A percentile compares a stretch with the other conserved stretches of the same genome.
These are phyloP conservation scores for Melieria omissa DNA, from an alignment of 2,888 invertebrate species.

Conservation along the genomic window DNA sequence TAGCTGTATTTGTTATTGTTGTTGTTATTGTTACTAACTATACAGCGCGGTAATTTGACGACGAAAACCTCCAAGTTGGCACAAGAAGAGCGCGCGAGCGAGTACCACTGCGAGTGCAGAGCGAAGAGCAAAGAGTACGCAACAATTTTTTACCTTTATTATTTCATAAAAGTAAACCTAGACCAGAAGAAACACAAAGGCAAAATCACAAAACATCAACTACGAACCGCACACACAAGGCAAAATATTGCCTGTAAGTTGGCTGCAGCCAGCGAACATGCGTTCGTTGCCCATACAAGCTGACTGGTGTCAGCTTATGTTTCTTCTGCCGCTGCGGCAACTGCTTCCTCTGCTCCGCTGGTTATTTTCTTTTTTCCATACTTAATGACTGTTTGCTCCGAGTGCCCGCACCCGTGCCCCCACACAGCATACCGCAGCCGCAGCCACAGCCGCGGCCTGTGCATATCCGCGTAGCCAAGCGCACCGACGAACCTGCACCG, in stretches of 20 bases:
- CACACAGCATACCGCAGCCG: not conserved
- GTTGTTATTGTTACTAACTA: too few species aligned
- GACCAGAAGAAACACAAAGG: not conserved
- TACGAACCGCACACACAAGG: not conserved
- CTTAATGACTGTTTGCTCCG: slow-evolving; percentile 20
- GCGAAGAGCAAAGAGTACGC: too few species aligned
- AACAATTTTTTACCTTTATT: not conserved
- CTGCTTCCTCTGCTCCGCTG: slow-evolving; percentile 10
- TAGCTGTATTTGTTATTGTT: too few species aligned
- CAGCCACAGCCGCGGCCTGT: not conserved
- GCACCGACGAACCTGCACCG: not conserved
- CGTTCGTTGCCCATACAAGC: too few species aligned
- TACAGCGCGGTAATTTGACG: too few species aligned
- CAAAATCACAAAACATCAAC: not conserved
- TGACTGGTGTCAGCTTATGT: too few species aligned
- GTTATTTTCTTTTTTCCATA: slow-evolving; percentile 20
- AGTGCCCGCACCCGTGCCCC: slow-evolving; percentile 5
- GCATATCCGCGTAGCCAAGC: not conserved
- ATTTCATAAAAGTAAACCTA: not conserved
- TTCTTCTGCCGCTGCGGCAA: not conserved
- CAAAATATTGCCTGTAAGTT: not conserved
- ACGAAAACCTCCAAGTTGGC: too few species aligned
- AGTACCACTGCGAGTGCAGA: not conserved
- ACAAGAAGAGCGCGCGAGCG: not conserved
- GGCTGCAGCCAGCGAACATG: too few species aligned